Base-by-base conservation (phyloP, 2,888 invertebrate genomes). In the Syrphus vitripennis region DNA sequence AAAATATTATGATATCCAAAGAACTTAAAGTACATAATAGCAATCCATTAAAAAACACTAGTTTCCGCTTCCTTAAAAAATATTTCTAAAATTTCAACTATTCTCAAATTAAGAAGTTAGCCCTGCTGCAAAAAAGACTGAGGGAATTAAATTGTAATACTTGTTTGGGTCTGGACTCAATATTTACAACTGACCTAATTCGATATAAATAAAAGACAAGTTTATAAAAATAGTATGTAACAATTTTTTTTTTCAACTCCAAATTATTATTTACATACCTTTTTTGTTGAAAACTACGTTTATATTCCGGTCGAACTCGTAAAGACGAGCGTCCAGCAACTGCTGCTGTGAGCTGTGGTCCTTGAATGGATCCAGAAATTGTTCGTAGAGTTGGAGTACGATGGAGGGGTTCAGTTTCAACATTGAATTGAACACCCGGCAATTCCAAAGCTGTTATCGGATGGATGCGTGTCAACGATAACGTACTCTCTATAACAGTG, bases 381-480 rank as follows among this genome's bases (percentile, higher is more conserved):
- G 91, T 89, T 82, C 89, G 88, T 83, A 88, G 69, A 45, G 87
- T 88, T 70, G 88, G 87, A n/a, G 72, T 70, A 83, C 88, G 50
- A 69, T 77, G 40, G 71, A 74, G 42, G 79, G 87, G 83, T 45
- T 90, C 92, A 48, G 92, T 90, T 71, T 92, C 91, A 53, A 91
- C 89, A 83, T 90, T 90, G 90, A 92, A 91, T 88, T 92, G 92
- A 88, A 92, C 90, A 67, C 92, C 92, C 48, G 93, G 92, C 81
- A 92, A 88, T 87, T 92, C 92, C 89, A 92, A 88, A 89, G 93
- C 92, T 74, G 91, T 89, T 87, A 92, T 92, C 89, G 92, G 92
- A 89, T 92, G 92, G 88, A 92, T 92, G 89, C 92, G 92, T 88
- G 92, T 91, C 89, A 92, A 89, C 88, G 92, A 92, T 80, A 93